A percentile compares a stretch with the other conserved stretches of the same genome.
phyloP scores from a whole-genome alignment of 1,140 invertebrate species.

The Lerema accius region DNA sequence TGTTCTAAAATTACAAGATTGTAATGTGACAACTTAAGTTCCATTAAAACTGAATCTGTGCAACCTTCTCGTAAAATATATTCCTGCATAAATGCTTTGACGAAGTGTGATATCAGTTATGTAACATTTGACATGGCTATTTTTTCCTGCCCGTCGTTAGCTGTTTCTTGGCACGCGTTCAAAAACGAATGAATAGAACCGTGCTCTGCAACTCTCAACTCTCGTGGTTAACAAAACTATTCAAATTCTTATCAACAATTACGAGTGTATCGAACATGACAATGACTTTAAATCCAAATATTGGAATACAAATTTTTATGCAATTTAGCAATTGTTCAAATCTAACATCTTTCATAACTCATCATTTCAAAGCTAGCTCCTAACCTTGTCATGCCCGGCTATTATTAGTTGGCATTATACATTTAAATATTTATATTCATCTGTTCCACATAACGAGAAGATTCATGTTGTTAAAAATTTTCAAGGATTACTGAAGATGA shows the following conservation, averaged over 20 bases:
- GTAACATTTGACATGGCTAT: slow-evolving; percentile 70
- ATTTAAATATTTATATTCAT: slow-evolving; percentile 30
- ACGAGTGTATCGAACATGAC: too few species aligned
- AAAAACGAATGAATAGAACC: slow-evolving; percentile 49
- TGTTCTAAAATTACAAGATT: too few species aligned
- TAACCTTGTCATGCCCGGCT: slow-evolving; percentile 38
- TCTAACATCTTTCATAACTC: not conserved
- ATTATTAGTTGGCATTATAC: slow-evolving; percentile 37
- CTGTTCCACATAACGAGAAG: slow-evolving; percentile 20
- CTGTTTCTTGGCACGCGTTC: slow-evolving; percentile 62
- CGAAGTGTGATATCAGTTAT: slow-evolving; percentile 55
- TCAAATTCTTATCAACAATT: slow-evolving; percentile 11
- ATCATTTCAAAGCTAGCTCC: slow-evolving; percentile 15
- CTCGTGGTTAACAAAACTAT: slow-evolving; percentile 25
- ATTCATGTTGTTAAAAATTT: slow-evolving; percentile 23
- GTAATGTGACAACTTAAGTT: too few species aligned
- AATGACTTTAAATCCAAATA: not conserved
- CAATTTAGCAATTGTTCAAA: not conserved
- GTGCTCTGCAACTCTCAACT: slow-evolving; percentile 29
- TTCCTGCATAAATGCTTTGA: slow-evolving; percentile 42
- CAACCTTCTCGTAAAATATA: not conserved
- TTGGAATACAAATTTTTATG: too few species aligned
- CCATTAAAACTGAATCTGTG: too few species aligned
- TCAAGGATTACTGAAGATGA: slow-evolving; percentile 8
- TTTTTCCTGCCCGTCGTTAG: slow-evolving; percentile 72